Conservation (phyloP, 2,888 invertebrate genomes). For the Ecliptopera silaceata region DNA sequence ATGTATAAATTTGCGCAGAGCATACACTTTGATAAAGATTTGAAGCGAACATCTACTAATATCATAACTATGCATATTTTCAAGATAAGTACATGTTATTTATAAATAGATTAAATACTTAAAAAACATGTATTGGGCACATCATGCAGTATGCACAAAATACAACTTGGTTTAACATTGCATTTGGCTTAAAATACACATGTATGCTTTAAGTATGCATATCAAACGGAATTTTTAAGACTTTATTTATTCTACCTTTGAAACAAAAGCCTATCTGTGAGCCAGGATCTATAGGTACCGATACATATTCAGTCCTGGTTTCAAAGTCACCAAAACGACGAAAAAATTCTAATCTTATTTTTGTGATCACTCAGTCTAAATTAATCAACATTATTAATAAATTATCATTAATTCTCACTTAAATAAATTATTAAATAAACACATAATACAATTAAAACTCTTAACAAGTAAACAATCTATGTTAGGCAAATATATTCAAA, state of each 20-base stretch:
- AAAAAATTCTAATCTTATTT: background rate
- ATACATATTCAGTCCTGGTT: background rate
- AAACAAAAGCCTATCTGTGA: background rate
- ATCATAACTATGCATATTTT: slow-evolving; percentile 8
- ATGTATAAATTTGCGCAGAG: background rate
- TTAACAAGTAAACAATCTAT: slow-evolving; percentile 38
- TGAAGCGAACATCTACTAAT: slow-evolving; percentile 8
- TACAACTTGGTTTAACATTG: slow-evolving; percentile 11
- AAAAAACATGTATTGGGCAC: slow-evolving; percentile 23
- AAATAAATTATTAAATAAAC: slow-evolving; percentile 36
- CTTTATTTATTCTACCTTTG: background rate
- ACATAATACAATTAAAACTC: slow-evolving; percentile 41
- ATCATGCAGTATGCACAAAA: slow-evolving; percentile 32
- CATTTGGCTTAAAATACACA: too few relatives aligned
- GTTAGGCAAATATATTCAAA: slow-evolving; percentile 36
- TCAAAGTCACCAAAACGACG: background rate
- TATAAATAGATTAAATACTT: slow-evolving; percentile 23
- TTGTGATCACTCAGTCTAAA: slow-evolving; percentile 28
- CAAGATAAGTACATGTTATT: slow-evolving; percentile 19
- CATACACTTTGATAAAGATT: background rate
- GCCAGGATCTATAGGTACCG: too few relatives aligned
- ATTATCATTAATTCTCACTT: slow-evolving; percentile 31
- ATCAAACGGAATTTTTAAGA: too few relatives aligned
- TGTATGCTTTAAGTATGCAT: too few relatives aligned
- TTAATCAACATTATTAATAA: slow-evolving; percentile 25